A percentile compares a stretch with the other conserved stretches of the same genome.
Conservation (phyloP, 2,797 vertebrate species). For the Dendrocincla tyrannina region DNA sequence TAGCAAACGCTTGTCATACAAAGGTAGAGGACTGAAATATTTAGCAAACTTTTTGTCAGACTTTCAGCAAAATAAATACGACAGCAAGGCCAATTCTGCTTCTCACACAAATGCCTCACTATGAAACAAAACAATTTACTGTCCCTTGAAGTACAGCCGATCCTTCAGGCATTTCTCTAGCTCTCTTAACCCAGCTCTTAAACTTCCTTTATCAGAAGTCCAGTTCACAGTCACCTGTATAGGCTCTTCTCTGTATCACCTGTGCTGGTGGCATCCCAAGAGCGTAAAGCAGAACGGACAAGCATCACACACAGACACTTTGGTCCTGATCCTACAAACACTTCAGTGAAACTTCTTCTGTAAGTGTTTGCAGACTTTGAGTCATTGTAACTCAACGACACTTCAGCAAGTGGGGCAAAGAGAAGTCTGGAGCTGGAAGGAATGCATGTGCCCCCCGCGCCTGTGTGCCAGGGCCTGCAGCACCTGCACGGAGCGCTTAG, state of each 20-base stretch:
- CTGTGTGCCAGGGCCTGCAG: neutral
- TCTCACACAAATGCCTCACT: neutral
- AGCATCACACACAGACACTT: neutral
- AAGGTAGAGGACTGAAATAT: accelerated
- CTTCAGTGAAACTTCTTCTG: neutral
- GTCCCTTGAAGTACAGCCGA: neutral
- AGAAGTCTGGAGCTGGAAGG: conserved; percentile 32
- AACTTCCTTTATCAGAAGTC: neutral
- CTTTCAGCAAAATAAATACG: neutral
- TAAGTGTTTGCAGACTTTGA: neutral
- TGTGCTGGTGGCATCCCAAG: conserved; percentile 12
- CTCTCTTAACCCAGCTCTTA: neutral
- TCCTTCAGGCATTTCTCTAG: neutral
- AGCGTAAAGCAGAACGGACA: neutral
- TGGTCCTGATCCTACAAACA: neutral
- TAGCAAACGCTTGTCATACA: neutral
- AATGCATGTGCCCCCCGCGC: neutral
- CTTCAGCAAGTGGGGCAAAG: neutral
- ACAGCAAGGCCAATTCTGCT: neutral
- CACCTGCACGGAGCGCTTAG: neutral
- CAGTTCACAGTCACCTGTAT: neutral
- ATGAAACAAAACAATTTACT: neutral
- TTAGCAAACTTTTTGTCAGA: neutral
- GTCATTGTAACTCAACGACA: neutral
- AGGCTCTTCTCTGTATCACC: neutral